Evolutionary conservation across 2,113 vertebrate genomes (phyloP).

Genomic region (Trachemys scripta): DNA sequence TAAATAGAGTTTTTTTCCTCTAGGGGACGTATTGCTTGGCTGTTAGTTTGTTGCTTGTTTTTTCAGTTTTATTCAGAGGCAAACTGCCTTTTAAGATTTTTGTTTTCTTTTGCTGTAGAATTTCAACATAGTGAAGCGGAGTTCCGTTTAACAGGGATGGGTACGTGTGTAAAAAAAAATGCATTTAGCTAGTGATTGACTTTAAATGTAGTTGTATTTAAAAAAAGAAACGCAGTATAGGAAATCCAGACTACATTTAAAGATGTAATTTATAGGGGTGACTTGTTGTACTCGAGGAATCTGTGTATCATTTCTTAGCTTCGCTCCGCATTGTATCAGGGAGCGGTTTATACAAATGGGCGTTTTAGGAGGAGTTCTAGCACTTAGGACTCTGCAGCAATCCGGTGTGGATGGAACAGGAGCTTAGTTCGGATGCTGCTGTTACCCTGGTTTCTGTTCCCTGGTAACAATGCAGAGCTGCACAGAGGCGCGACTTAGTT

Average conservation of each 20-base stretch:
- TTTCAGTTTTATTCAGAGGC: background rate
- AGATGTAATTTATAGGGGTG: background rate
- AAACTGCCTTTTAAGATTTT: background rate
- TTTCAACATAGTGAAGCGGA: background rate
- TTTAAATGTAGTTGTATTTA: background rate
- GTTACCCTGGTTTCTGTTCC: background rate
- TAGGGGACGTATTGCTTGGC: background rate
- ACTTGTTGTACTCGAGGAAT: background rate
- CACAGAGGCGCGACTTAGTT: background rate
- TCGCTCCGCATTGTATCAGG: background rate
- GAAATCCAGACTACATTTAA: background rate
- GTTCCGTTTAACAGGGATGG: background rate
- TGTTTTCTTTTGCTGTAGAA: background rate
- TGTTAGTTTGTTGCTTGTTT: background rate
- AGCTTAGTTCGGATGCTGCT: background rate
- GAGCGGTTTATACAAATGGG: background rate
- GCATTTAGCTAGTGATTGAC: background rate
- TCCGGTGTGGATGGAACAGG: background rate
- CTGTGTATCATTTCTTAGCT: background rate
- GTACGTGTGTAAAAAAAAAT: background rate
- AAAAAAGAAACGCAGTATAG: background rate
- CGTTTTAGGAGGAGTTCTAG: background rate
- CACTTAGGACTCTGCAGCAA: background rate
- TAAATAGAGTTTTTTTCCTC: background rate
- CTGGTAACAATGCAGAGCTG: background rate